Evolutionary conservation across 1,140 invertebrate species (phyloP).

Genomic region (Lepidurus apus): DNA sequence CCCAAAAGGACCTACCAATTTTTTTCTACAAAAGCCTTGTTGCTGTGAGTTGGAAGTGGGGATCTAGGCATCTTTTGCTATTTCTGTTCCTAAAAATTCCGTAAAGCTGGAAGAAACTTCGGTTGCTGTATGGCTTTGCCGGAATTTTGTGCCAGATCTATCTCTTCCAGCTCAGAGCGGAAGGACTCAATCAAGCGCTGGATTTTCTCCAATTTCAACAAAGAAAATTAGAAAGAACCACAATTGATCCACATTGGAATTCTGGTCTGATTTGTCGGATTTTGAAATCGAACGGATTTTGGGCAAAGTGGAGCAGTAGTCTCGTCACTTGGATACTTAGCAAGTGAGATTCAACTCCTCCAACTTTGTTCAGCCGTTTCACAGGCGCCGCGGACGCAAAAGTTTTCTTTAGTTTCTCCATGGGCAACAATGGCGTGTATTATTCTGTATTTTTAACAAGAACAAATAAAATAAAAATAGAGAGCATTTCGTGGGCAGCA

Average conservation of each 20-base stretch:
- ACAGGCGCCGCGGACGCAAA: background rate
- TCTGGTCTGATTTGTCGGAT: background rate
- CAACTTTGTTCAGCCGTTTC: slow-evolving; percentile 56
- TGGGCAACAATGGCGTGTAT: no score
- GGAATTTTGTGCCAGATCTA: slow-evolving; percentile 61
- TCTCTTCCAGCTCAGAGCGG: slow-evolving; percentile 64
- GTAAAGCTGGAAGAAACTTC: background rate
- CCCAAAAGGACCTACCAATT: no score
- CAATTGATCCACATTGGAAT: background rate
- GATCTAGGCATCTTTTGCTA: slow-evolving; percentile 55
- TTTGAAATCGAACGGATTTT: slow-evolving; percentile 35
- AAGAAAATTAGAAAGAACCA: background rate
- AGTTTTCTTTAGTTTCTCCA: background rate
- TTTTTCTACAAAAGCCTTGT: slow-evolving; percentile 28
- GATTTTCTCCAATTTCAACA: background rate
- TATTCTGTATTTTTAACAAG: no score
- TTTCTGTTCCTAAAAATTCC: slow-evolving; percentile 32
- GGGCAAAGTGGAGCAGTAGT: slow-evolving; percentile 65
- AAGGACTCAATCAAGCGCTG: slow-evolving; percentile 27
- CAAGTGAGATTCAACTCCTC: slow-evolving; percentile 74
- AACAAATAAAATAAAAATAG: no score
- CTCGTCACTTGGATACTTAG: slow-evolving; percentile 55
- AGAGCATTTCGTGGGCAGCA: no score
- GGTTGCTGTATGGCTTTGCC: background rate
- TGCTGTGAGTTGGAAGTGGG: slow-evolving; percentile 60